Percentiles rank a stretch among this genome's conserved stretches.
Evolutionary conservation across 2,797 vertebrate genomes (phyloP).

Genomic region (Oryzias dopingdopingensis): DNA sequence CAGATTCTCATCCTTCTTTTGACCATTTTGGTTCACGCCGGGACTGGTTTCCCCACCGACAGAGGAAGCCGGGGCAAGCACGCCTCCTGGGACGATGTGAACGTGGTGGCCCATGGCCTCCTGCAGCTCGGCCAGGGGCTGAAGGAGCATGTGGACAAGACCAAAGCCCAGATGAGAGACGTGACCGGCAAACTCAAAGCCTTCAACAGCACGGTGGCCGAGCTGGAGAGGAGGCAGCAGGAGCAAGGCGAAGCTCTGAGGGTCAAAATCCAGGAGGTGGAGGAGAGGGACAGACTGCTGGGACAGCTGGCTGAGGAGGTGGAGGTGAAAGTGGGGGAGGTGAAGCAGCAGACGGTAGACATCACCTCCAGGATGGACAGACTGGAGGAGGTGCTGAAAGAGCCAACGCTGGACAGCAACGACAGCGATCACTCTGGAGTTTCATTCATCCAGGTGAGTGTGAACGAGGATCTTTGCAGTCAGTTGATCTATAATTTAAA

Average conservation of each 20-base stretch:
- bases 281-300: slow-evolving; percentile 52
- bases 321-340: slow-evolving; percentile 66
- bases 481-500: not conserved
- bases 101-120: slow-evolving; percentile 90
- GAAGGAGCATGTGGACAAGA: slow-evolving; percentile 90
- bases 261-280: slow-evolving; percentile 42
- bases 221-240: slow-evolving; percentile 63
- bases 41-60: slow-evolving; percentile 60
- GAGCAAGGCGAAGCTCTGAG: slow-evolving; percentile 53
- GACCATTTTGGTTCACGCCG: slow-evolving; percentile 52
- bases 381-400: slow-evolving; percentile 74
- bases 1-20: slow-evolving; percentile 60
- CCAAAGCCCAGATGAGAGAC: slow-evolving; percentile 83
- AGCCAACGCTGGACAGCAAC: slow-evolving; percentile 45
- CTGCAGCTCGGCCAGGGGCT: slow-evolving; percentile 93
- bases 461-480: not conserved
- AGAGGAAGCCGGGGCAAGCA: slow-evolving; percentile 60
- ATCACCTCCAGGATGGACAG: slow-evolving; percentile 73
- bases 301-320: slow-evolving; percentile 60
- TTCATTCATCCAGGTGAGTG: slow-evolving; percentile 81
- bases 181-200: slow-evolving; percentile 76
- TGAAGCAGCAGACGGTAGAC: slow-evolving; percentile 64
- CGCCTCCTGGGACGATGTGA: slow-evolving; percentile 92
- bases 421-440: slow-evolving; percentile 65
- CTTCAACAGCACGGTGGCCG: slow-evolving; percentile 77